Percentiles rank a stretch among this genome's conserved stretches.
Conservation (phyloP, 2,797 vertebrate genomes). For the Margarornis squamiger region DNA sequence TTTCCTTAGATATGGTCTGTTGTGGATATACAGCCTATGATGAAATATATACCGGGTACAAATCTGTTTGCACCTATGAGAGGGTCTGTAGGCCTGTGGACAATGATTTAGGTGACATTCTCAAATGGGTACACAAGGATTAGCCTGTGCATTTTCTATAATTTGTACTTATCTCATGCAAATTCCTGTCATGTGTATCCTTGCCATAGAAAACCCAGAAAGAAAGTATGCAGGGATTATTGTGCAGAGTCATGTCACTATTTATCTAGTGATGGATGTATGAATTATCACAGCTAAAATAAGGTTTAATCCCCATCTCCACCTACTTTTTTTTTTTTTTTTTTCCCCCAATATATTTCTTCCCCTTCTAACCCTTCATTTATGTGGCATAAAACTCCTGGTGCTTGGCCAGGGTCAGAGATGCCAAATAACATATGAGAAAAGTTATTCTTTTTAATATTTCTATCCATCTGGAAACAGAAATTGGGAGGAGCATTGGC, state of each 20-base stretch:
- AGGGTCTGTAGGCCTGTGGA: background rate
- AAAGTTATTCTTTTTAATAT: conserved; percentile 7
- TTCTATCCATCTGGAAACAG: conserved; percentile 21
- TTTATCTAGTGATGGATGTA: conserved; percentile 3
- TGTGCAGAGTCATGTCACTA: background rate
- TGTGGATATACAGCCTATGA: rapidly evolving
- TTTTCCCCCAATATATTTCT: background rate
- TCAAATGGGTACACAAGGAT: background rate
- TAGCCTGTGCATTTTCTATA: background rate
- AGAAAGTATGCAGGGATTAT: background rate
- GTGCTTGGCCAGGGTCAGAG: background rate
- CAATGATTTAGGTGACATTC: background rate
- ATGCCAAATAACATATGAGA: background rate
- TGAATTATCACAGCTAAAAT: conserved; percentile 18
- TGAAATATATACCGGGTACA: rapidly evolving
- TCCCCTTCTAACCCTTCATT: background rate
- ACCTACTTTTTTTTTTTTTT: background rate
- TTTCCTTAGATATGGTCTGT: background rate
- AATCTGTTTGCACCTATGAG: background rate
- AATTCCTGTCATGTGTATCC: conserved; percentile 23
- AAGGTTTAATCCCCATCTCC: background rate
- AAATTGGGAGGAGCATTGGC: background rate
- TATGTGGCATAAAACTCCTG: background rate
- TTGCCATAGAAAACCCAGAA: conserved; percentile 3
- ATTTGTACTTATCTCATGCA: conserved; percentile 20